Conservation (phyloP, 2,113 vertebrate species). For the Coptodon rendalli region DNA sequence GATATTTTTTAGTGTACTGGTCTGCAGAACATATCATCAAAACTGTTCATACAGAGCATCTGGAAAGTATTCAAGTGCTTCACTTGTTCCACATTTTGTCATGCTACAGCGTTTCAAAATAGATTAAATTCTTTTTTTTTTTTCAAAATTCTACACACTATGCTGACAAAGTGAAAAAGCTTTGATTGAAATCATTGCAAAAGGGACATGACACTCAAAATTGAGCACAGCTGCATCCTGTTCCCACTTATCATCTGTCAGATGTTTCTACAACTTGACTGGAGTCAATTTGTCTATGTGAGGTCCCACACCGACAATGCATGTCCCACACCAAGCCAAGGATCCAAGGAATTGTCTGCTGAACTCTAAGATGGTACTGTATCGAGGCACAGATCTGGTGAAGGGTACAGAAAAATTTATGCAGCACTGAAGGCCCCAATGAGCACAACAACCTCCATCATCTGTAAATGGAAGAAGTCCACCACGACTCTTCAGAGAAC, state of each 20-base stretch:
- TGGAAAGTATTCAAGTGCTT: not conserved
- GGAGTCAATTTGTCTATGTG: not conserved
- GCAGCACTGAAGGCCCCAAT: not conserved
- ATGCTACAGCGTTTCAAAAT: rapidly evolving
- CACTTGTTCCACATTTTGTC: not conserved
- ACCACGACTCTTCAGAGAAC: not conserved
- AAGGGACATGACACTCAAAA: not conserved
- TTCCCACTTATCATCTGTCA: not conserved
- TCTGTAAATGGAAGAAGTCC: not conserved
- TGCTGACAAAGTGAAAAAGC: not conserved
- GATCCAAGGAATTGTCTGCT: not conserved
- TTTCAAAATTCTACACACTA: not conserved
- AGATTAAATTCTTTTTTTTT: rapidly evolving
- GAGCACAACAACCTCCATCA: not conserved
- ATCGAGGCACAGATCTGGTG: rapidly evolving
- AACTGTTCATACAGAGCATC: not conserved
- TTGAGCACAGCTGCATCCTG: not conserved
- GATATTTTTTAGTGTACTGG: not conserved
- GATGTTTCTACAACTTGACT: not conserved
- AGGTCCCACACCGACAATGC: rapidly evolving
- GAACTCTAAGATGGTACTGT: not conserved
- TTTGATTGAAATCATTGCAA: not conserved
- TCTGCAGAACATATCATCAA: not conserved
- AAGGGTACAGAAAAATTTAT: not conserved
- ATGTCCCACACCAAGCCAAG: not conserved